Conservation (phyloP, 2,113 vertebrate species). For the Oreochromis aureus region DNA sequence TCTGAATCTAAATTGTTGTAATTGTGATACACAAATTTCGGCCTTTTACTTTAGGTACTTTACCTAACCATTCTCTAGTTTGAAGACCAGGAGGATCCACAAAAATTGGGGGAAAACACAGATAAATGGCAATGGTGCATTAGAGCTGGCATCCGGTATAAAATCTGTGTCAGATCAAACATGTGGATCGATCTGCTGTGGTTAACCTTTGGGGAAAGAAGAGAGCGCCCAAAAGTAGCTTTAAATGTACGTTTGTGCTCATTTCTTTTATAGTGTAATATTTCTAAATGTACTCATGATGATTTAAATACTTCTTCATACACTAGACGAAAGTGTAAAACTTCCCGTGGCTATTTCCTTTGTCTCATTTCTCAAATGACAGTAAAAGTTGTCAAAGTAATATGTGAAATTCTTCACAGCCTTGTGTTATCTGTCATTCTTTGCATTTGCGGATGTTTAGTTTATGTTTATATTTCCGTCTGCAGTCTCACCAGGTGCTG, state of each 20-base stretch:
- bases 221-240: not conserved
- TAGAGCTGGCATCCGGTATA: not conserved
- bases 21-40: not conserved
- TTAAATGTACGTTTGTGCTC: not conserved
- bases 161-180: not conserved
- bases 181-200: not conserved
- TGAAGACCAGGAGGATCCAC: not conserved
- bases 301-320: not conserved
- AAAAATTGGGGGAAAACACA: rapidly evolving
- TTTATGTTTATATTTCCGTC: not conserved
- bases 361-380: not conserved
- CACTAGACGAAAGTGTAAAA: not conserved
- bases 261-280: not conserved
- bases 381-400: not conserved
- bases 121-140: not conserved
- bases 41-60: not conserved
- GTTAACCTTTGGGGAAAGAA: not conserved
- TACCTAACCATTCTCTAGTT: not conserved
- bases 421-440: not conserved
- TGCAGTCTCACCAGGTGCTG: not conserved
- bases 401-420: not conserved
- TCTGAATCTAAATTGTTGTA: not conserved
- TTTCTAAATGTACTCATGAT: not conserved
- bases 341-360: not conserved
- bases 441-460: not conserved